Base-by-base conservation (phyloP, 2,888 invertebrate genomes). In the Flexamia atlantica region DNA sequence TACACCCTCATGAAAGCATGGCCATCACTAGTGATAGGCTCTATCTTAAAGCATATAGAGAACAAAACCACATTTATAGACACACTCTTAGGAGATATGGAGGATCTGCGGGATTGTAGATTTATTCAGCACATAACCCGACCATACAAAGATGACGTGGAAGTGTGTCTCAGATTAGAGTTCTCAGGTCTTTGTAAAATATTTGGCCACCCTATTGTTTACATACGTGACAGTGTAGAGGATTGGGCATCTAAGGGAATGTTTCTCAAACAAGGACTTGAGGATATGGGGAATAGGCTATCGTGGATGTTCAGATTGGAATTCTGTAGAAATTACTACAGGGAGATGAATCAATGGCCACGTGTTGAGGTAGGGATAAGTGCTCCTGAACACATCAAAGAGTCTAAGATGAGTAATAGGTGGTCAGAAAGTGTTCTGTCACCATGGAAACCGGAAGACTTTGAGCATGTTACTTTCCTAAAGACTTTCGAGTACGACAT, bases 141-240 rank as follows among this genome's bases (percentile, higher is more conserved):
- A 28, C 23, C 25, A 10, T 12, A 23, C 60, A 23, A 17, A 4
- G 60, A 60, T 4, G 23, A 28, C 28, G 2, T 9, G 20, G 60
- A 60, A 7, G 60, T 12, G 1, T 23, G 9, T 2, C 2, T 60
- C 23, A 60, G 60, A 20, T 60, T 28, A 60, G 60, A 60, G 20
- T 4, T 60, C 25, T 60, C 60, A 28, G 60, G 60, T 10, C 60
- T 60, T 9, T 60, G 60, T 17, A 60, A 60, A 25, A 20, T 60
- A n/a, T 60, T 60, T 23, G 60, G 60, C 9, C 60, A 60, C 17
- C 60, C 60, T 25, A 60, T 4, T 60, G 60, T 60, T 10, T 60
- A 60, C 14, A 28, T 60, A 23, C 5, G 25, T 1, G 23, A n/a
- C 9, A 60, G 60, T 28, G 60, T 12, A 7, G 25, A 60, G 14